Conservation (phyloP, 2,888 invertebrate genomes). For the Caenorhabditis wallacei region DNA sequence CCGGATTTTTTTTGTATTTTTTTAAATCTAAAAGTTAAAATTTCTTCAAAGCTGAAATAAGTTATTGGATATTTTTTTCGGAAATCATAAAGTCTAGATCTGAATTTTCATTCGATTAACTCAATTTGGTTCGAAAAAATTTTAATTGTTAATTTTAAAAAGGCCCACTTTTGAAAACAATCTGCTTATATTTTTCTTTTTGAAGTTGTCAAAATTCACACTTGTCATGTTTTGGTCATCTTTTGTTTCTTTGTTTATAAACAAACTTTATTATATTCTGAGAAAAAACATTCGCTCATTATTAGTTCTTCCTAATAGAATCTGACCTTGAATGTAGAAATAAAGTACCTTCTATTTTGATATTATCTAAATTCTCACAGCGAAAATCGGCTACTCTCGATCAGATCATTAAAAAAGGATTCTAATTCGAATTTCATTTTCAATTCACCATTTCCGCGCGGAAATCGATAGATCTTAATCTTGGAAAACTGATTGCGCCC, state of each 20-base stretch:
- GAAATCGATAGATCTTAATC: slow-evolving; percentile 61
- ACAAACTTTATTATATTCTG: neutral
- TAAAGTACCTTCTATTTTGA: slow-evolving; percentile 6
- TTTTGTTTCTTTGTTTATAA: slow-evolving; percentile 6
- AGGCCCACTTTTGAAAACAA: no score
- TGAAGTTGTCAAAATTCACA: slow-evolving; percentile 10
- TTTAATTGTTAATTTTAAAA: no score
- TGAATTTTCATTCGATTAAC: no score
- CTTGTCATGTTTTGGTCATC: neutral
- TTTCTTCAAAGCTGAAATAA: no score
- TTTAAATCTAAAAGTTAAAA: no score
- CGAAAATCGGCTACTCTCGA: neutral
- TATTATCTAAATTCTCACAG: neutral
- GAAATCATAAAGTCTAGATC: no score
- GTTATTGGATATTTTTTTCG: no score
- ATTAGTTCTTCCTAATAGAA: neutral
- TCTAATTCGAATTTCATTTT: neutral
- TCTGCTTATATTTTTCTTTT: neutral
- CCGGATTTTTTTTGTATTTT: neutral
- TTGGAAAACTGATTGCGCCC: slow-evolving; percentile 51
- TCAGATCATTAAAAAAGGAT: neutral
- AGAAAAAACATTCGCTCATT: neutral
- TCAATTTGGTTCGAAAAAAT: no score
- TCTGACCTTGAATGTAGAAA: neutral
- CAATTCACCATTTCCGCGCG: slow-evolving; percentile 22